Evolutionary conservation across 1,140 invertebrate species (phyloP).

Genomic region (Meloidogyne hapla): DNA sequence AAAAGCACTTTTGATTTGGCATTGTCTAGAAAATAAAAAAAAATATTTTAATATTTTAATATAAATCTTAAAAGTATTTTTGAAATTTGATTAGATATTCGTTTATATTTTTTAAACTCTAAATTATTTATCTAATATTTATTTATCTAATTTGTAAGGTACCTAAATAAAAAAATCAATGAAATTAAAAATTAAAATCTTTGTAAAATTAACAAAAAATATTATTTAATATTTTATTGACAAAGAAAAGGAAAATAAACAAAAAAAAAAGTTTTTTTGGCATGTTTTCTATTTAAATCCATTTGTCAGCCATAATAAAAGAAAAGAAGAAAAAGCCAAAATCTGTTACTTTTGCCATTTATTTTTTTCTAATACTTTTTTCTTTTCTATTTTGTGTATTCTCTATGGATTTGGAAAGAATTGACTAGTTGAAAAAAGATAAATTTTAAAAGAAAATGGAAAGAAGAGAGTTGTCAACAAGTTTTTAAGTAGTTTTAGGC

Average conservation of each 20-base stretch:
- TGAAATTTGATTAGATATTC: no score
- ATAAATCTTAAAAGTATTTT: no score
- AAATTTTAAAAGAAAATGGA: neutral
- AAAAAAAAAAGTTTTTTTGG: neutral
- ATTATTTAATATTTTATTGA: neutral
- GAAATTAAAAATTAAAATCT: no score
- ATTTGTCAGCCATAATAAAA: neutral
- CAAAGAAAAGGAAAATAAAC: neutral
- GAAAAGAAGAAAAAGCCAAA: neutral
- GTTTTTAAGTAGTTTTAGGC: no score
- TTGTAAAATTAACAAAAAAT: no score
- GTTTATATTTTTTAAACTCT: no score
- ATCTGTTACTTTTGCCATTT: constrained; percentile 1
- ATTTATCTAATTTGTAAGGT: no score
- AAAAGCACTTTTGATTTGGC: neutral
- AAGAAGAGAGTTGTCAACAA: no score
- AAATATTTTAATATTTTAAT: no score
- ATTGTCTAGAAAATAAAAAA: neutral
- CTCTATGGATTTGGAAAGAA: neutral
- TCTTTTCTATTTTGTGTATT: neutral
- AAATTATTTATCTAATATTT: no score
- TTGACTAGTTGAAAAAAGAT: neutral
- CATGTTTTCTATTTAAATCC: neutral
- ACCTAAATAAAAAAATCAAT: no score
- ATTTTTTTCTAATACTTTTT: neutral